These are phyloP conservation scores for Enteromius radiatus DNA, from an alignment of 2,797 vertebrate species.

Conservation along the genomic window DNA sequence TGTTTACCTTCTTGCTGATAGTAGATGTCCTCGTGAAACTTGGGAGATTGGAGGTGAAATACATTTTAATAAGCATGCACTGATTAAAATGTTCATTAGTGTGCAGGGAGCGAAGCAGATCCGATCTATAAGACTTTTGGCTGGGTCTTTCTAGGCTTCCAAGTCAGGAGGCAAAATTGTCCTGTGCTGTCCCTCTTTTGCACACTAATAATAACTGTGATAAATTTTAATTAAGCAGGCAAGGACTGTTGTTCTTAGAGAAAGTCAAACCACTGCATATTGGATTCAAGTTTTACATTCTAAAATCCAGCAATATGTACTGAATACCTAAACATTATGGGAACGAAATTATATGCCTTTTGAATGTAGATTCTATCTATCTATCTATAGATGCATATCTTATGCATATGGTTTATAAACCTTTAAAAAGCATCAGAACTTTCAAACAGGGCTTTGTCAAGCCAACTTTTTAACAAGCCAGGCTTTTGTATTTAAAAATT, in stretches of 20 bases:
- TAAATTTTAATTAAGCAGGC: background rate
- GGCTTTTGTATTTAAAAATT: background rate
- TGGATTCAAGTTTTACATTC: background rate
- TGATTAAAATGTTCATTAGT: slow-evolving; percentile 44
- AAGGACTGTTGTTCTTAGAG: background rate
- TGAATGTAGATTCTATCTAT: background rate
- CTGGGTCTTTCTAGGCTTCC: background rate
- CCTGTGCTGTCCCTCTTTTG: slow-evolving; percentile 16
- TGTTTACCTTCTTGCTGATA: slow-evolving; percentile 1
- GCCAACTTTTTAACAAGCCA: background rate
- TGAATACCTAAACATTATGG: background rate
- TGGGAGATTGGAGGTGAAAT: background rate
- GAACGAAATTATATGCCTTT: background rate
- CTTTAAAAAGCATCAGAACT: background rate
- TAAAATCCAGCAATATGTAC: background rate
- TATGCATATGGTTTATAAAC: background rate
- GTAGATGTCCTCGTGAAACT: background rate
- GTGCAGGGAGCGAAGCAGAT: slow-evolving; percentile 10
- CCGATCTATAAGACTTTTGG: background rate
- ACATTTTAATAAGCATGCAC: slow-evolving; percentile 28
- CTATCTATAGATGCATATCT: no score
- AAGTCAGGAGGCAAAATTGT: slow-evolving; percentile 10
- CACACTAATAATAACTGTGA: slow-evolving; percentile 7
- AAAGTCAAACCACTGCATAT: background rate
- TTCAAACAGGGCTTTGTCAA: background rate